A percentile compares a stretch with the other conserved stretches of the same genome.
These are phyloP conservation scores for Nycticryphes semicollaris DNA, from an alignment of 2,113 vertebrate genomes.

Conservation along the genomic window DNA sequence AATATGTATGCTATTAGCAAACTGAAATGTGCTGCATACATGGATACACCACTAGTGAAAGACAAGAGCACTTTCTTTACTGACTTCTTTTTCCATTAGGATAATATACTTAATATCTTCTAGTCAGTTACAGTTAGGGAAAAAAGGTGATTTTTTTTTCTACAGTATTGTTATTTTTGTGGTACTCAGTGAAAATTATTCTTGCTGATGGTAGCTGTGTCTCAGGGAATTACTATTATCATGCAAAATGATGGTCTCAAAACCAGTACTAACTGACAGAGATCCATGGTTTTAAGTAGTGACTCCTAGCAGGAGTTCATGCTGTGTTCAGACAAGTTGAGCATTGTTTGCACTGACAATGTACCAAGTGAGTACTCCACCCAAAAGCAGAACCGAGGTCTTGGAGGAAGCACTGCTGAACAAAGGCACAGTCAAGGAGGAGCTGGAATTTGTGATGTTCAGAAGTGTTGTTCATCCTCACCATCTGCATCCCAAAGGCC, in stretches of 20 bases:
- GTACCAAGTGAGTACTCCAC: slow-evolving; percentile 1
- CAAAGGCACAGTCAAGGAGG: background rate
- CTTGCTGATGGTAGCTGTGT: background rate
- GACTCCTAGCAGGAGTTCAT: background rate
- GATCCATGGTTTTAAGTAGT: background rate
- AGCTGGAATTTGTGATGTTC: background rate
- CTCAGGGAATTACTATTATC: background rate
- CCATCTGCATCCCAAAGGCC: background rate
- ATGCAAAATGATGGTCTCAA: background rate
- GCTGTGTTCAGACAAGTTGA: background rate
- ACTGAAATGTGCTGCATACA: background rate
- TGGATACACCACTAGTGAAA: background rate
- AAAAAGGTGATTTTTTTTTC: background rate
- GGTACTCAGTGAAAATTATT: background rate
- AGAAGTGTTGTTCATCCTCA: background rate
- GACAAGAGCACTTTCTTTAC: background rate
- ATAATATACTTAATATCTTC: background rate
- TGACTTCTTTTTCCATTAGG: background rate
- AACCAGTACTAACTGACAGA: background rate
- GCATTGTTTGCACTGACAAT: background rate
- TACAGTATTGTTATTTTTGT: background rate
- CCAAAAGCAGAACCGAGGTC: background rate
- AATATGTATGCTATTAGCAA: background rate
- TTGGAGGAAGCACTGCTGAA: background rate
- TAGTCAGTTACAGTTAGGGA: background rate